These are phyloP conservation scores for Baryphthengus martii DNA, from an alignment of 2,113 vertebrate species.

Conservation along the genomic window DNA sequence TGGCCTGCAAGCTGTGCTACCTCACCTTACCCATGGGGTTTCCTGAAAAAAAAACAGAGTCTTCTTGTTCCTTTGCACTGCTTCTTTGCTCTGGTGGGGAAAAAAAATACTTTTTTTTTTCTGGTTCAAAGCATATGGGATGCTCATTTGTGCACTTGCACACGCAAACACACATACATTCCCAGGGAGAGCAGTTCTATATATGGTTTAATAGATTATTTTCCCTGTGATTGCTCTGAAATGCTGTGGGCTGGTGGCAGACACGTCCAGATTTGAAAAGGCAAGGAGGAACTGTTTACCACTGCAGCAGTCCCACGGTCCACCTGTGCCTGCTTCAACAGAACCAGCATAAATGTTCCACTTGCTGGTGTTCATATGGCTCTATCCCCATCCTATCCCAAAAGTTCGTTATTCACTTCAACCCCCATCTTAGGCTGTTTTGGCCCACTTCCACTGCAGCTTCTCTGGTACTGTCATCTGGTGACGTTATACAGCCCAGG, in stretches of 20 bases:
- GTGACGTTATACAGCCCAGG: background rate
- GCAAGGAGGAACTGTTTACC: background rate
- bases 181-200: background rate
- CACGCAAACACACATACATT: background rate
- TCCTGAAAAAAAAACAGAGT: background rate
- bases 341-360: background rate
- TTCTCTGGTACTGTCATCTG: background rate
- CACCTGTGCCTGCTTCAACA: background rate
- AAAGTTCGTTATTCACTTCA: background rate
- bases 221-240: background rate
- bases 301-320: background rate
- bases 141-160: background rate
- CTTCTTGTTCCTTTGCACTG: background rate
- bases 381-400: background rate
- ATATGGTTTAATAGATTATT: background rate
- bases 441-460: background rate
- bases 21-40: fast-evolving
- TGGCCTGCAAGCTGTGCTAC: background rate
- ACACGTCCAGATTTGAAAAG: background rate
- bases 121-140: background rate
- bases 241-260: background rate
- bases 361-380: background rate
- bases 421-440: background rate
- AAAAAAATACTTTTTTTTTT: background rate
- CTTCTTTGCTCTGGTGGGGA: background rate